Evolutionary conservation across 2,888 invertebrate genomes (phyloP).

Genomic region (Gymnoscelis rufifasciata): DNA sequence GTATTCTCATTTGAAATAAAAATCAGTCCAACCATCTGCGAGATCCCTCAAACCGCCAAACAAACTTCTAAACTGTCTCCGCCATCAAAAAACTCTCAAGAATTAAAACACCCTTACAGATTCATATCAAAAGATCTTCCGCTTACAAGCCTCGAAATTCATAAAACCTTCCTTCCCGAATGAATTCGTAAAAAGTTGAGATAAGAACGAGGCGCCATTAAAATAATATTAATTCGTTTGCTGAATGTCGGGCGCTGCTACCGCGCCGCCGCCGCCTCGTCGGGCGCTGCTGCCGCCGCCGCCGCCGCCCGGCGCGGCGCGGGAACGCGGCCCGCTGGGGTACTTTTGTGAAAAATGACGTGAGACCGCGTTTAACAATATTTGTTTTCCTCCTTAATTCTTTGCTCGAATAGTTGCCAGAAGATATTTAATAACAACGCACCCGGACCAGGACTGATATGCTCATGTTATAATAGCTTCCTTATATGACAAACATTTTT

Average conservation of each 20-base stretch:
- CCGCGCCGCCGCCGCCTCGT: conserved; percentile 21
- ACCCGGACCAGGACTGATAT: no score
- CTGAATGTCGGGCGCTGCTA: conserved; percentile 19
- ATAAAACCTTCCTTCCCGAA: conserved; percentile 33
- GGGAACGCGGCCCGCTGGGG: no score
- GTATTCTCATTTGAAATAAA: no score
- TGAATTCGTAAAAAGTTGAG: conserved; percentile 42
- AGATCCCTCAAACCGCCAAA: no score
- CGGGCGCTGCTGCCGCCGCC: conserved; percentile 15
- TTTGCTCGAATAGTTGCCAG: no score
- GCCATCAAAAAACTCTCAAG: conserved; percentile 2
- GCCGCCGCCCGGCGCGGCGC: no score
- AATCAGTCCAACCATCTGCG: no score
- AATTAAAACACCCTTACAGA: conserved; percentile 11
- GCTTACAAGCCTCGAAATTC: conserved; percentile 30
- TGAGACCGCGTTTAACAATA: not conserved
- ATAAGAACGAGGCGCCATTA: conserved; percentile 62
- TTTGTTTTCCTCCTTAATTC: not conserved
- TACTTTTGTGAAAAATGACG: no score
- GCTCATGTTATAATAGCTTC: no score
- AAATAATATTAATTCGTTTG: conserved; percentile 55
- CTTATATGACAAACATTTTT: no score
- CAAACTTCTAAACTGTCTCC: conserved; percentile 2
- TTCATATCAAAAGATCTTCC: conserved; percentile 18
- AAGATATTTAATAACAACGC: no score